Conservation (phyloP, 2,113 vertebrate species). For the Aphyosemion australe region DNA sequence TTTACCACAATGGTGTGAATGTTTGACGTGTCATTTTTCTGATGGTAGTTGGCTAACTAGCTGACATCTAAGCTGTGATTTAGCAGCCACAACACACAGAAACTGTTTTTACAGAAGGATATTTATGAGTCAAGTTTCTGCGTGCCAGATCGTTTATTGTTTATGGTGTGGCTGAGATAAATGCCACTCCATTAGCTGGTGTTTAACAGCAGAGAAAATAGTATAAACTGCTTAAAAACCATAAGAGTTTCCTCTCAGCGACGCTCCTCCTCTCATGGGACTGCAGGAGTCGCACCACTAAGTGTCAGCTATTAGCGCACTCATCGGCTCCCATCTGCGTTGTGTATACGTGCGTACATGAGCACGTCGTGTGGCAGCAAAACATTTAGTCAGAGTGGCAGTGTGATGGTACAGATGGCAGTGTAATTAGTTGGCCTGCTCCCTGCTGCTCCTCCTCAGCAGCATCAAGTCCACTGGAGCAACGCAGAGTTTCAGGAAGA, state of each 20-base stretch:
- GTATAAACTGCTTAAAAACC: slow-evolving; percentile 7
- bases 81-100: no score
- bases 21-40: no score
- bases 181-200: neutral
- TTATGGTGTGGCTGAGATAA: no score
- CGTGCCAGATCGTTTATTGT: neutral
- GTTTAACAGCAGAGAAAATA: slow-evolving; percentile 4
- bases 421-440: slow-evolving; percentile 51
- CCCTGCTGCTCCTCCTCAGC: slow-evolving; percentile 44
- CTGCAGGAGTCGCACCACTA: slow-evolving; percentile 28
- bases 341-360: slow-evolving; percentile 38
- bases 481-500: slow-evolving; percentile 16
- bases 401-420: slow-evolving; percentile 66
- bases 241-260: neutral
- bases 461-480: slow-evolving; percentile 19
- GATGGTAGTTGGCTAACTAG: no score
- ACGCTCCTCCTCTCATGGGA: neutral
- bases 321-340: slow-evolving; percentile 67
- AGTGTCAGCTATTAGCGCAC: slow-evolving; percentile 58
- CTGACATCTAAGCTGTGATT: no score
- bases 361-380: slow-evolving; percentile 43
- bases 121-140: neutral
- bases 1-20: no score
- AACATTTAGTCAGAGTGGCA: slow-evolving; percentile 61
- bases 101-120: no score